Conservation (phyloP, 2,888 invertebrate species). For the Eutolmus rufibarbis region DNA sequence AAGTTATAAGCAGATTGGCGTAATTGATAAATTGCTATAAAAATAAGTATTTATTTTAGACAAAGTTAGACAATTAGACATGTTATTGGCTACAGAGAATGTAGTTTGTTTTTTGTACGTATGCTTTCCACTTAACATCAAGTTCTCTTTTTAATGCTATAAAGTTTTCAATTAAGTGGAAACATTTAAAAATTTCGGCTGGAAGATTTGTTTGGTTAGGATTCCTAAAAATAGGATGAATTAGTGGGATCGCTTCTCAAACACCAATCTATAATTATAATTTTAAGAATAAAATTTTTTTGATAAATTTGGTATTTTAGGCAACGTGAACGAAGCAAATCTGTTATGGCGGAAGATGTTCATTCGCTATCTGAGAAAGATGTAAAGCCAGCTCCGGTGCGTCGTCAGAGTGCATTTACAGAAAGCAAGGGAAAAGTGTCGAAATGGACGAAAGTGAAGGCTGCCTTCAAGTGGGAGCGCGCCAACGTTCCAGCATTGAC, state of each 20-base stretch:
- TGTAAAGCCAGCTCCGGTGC: constrained; percentile 51
- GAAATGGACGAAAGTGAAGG: constrained; percentile 90
- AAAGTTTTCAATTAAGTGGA: background rate
- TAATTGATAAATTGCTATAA: too few relatives aligned
- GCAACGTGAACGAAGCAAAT: constrained; percentile 71
- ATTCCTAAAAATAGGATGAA: background rate
- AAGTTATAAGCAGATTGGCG: too few relatives aligned
- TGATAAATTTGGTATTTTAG: constrained; percentile 46
- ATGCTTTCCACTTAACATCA: too few relatives aligned
- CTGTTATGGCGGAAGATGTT: constrained; percentile 72
- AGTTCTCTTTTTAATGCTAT: background rate
- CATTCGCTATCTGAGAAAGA: constrained; percentile 61
- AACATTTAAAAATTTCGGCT: background rate
- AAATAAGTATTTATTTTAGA: background rate
- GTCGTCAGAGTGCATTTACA: constrained; percentile 60
- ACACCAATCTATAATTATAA: background rate
- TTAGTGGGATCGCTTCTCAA: background rate
- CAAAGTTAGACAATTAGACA: background rate
- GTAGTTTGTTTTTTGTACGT: background rate
- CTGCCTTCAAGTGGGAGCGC: constrained; percentile 86
- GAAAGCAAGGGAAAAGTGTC: constrained; percentile 66
- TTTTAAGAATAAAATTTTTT: background rate
- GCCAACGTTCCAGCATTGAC: constrained; percentile 66
- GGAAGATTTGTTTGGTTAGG: background rate
- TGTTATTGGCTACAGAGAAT: too few relatives aligned